Evolutionary conservation across 2,888 invertebrate species (phyloP), one percentile per base, ranked within the genome.

Genomic region (Trichogramma dendrolimi): DNA sequence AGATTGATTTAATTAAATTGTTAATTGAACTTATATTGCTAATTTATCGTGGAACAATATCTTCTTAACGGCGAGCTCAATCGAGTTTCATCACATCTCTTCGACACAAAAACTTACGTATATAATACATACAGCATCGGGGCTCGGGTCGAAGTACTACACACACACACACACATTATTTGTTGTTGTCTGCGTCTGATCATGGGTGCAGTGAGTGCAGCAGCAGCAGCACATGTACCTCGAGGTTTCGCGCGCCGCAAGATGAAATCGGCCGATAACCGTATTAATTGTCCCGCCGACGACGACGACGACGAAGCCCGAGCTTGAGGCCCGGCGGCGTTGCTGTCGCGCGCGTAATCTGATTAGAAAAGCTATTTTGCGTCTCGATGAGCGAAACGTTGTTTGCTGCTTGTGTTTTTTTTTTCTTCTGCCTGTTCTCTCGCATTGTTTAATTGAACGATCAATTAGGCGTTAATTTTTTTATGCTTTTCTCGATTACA

Each of bases 271-370:
- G 58, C 62, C 52, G 62, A 65, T 62, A 65, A 39, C 44, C 11
- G 58, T 50, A n/a, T 65, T 65, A 62, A 65, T 65, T 65, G 62
- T 65, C 58, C 61, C 60, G 60, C 62, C 60, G 60, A 65, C 62
- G 62, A 61, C 62, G 27, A 27, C 27, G 27, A 27, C 27, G 27
- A 27, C 27, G 27, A 27, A 27, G 27, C 27, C 27, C 3, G 27
- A 27, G 27, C 27, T 27, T 27, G 27, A 27, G 27, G 27, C 27
- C 27, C 27, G 27, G 27, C 27, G 27, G 27, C 27, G 27, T 27
- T 27, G 27, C 27, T 27, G 27, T 27, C 27, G 27, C 27, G 27
- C 27, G 27, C 27, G 1, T 55, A 58, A 60, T 58, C 65, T 58
- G 62, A 65, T 65, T 55, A 60, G 60, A 51, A 52, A 46, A 10